phyloP scores from a whole-genome alignment of 1,140 invertebrate species.

The Dryas iulia region DNA sequence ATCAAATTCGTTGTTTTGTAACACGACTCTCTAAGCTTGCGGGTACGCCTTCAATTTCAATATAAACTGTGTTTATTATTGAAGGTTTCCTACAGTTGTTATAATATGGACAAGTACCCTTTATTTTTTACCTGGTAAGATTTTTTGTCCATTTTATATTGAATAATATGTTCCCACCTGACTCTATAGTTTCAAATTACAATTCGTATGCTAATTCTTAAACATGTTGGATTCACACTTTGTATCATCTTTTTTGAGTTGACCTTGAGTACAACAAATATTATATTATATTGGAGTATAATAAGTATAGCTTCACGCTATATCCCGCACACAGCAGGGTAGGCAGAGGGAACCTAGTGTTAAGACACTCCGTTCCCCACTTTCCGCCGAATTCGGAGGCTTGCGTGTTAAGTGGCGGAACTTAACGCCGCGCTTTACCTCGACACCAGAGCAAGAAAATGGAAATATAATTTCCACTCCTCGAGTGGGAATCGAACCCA shows the following conservation, averaged over 20 bases:
- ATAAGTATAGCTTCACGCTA: too few species aligned
- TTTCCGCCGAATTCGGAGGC: too few species aligned
- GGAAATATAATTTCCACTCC: too few species aligned
- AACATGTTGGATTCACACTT: neutral
- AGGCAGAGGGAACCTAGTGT: too few species aligned
- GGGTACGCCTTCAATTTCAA: constrained; percentile 30
- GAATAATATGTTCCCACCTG: neutral
- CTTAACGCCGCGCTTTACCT: too few species aligned
- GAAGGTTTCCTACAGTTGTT: neutral
- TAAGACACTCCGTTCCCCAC: too few species aligned
- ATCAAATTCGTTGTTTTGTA: constrained; percentile 71
- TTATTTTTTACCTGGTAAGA: neutral
- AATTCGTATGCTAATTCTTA: constrained; percentile 1
- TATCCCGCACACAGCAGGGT: too few species aligned
- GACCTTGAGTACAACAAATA: neutral
- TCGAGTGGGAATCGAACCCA: too few species aligned
- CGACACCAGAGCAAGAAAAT: too few species aligned
- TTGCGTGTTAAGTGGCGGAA: too few species aligned
- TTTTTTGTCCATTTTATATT: neutral
- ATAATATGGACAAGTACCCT: neutral
- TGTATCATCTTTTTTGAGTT: neutral
- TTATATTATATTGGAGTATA: too few species aligned
- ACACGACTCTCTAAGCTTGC: constrained; percentile 35
- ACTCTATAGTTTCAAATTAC: neutral
- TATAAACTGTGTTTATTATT: constrained; percentile 4